Conservation (phyloP, 2,113 vertebrate genomes). For the Cololabis saira region DNA sequence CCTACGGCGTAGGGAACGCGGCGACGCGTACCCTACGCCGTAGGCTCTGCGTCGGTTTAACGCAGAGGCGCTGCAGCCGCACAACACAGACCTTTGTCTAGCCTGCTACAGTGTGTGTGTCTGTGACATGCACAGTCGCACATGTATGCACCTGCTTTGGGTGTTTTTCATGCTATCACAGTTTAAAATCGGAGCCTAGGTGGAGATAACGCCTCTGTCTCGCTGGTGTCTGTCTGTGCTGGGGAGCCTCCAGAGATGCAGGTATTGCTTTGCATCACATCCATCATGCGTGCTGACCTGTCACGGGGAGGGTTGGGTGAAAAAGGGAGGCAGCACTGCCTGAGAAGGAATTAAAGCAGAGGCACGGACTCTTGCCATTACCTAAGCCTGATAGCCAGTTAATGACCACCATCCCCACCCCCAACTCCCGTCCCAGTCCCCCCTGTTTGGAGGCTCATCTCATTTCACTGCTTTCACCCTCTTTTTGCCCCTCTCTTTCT, state of each 20-base stretch:
- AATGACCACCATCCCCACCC: constrained; percentile 29
- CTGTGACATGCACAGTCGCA: not conserved
- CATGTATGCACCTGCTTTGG: constrained; percentile 49
- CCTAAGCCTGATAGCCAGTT: constrained; percentile 52
- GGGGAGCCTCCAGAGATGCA: constrained; percentile 21
- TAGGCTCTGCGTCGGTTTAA: no score
- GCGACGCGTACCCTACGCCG: no score
- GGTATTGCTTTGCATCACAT: constrained; percentile 63
- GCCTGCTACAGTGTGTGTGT: constrained; percentile 3
- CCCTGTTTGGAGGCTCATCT: not conserved
- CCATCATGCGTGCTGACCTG: constrained; percentile 57
- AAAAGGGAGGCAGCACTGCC: constrained; percentile 46
- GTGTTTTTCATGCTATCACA: constrained; percentile 16
- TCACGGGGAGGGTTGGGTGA: constrained; percentile 26
- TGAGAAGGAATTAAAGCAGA: constrained; percentile 66
- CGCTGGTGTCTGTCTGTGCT: constrained; percentile 6
- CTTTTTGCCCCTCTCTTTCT: not conserved
- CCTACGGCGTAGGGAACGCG: no score
- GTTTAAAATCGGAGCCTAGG: constrained; percentile 29
- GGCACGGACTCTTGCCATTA: constrained; percentile 43
- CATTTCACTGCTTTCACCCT: constrained; percentile 10
- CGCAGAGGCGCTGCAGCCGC: constrained; percentile 32
- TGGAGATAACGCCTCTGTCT: constrained; percentile 26
- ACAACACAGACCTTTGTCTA: constrained; percentile 31
- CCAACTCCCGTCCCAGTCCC: not conserved